Evolutionary conservation across 1,140 invertebrate species (phyloP), one percentile per base, ranked within the genome.

Genomic region (Centruroides vittatus): DNA sequence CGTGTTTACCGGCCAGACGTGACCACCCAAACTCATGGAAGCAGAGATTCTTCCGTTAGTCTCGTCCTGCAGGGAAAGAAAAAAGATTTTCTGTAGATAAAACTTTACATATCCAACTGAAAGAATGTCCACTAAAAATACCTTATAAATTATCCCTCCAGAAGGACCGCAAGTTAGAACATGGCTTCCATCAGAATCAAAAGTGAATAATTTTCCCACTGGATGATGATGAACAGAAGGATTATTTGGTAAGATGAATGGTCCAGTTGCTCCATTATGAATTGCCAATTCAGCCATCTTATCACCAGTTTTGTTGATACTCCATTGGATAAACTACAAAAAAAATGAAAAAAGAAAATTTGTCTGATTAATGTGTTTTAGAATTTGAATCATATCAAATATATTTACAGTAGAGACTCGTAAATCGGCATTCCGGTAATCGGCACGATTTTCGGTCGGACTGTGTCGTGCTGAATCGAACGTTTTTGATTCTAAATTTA

Each of bases 61-160:
- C 7, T 34, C 51, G 3, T 41, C 41, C 51, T 34, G 51, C 23
- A 53, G 8, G 7, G 51, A 53, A 8, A 53, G 51, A 3, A 1
- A 8, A 53, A 53, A 51, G 49, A n/a, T 51, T 12, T n/a, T 12
- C 49, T 34, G 2, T 1, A 51, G 49, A 34, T n/a, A 51, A 51
- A 34, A 51, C 12, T n/a, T n/a, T n/a, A 51, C 34, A 34, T 1
- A 51, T n/a, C 12, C 2, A 51, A n/a, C 34, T 51, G 49, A 51
- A n/a, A 34, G 12, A n/a, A 51, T n/a, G 12, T 12, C 49, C 34
- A n/a, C 34, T 12, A 34, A 51, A 51, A 51, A 51, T 71, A 84
- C 82, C 73, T 81, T 78, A 67, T 82, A 82, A 60, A 84, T 80
- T 57, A 78, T 76, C 58, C 81, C 81, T 57, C 78, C 79, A 51